Conservation (phyloP, 1,140 invertebrate species). For the Drosophila repleta region DNA sequence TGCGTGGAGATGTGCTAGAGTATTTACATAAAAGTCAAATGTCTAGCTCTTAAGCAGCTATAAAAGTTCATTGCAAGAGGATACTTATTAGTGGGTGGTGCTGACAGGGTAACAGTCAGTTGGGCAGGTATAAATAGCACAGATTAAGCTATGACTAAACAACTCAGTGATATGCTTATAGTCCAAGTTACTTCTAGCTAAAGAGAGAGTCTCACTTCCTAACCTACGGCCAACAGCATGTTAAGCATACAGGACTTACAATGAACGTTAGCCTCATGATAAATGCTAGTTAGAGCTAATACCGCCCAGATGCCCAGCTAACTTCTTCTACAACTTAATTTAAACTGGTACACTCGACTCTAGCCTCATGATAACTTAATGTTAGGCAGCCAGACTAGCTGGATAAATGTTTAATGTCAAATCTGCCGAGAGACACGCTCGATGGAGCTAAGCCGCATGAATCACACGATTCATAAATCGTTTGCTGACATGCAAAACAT, state of each 20-base stretch:
- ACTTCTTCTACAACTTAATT: too few species aligned
- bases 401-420: slow-evolving; percentile 9
- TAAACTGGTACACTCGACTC: background rate
- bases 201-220: background rate
- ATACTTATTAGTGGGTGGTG: background rate
- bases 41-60: background rate
- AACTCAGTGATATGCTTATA: too few species aligned
- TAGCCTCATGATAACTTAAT: background rate
- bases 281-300: too few species aligned
- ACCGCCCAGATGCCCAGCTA: too few species aligned
- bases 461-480: slow-evolving; percentile 12
- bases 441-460: slow-evolving; percentile 1
- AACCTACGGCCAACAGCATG: background rate
- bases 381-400: background rate
- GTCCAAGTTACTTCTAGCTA: too few species aligned
- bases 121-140: background rate
- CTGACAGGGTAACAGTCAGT: too few species aligned
- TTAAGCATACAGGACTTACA: background rate
- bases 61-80: background rate
- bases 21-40: slow-evolving; percentile 11
- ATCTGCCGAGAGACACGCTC: background rate
- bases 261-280: background rate
- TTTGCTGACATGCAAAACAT: slow-evolving; percentile 29
- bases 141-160: too few species aligned
- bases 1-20: background rate